These are phyloP conservation scores for Hylaeus volcanicus DNA, from an alignment of 1,140 invertebrate genomes.

Conservation along the genomic window DNA sequence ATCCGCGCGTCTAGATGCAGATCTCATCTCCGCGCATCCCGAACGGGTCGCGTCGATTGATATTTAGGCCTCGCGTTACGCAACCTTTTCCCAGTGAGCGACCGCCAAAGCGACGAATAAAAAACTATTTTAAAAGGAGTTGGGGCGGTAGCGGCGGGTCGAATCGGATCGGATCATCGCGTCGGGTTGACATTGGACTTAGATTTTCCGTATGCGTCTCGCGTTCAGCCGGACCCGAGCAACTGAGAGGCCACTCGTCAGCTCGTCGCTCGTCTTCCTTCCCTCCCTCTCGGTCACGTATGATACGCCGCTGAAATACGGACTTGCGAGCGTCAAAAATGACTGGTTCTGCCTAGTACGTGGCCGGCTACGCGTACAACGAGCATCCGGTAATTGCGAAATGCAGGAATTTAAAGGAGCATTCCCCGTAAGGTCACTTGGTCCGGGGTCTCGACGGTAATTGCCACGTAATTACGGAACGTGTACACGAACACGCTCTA, in stretches of 20 bases:
- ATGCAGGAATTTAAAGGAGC: conserved; percentile 70
- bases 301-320: conserved; percentile 17
- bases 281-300: conserved; percentile 6
- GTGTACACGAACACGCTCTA: not conserved
- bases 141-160: conserved; percentile 4
- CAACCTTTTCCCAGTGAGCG: conserved; percentile 47
- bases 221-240: conserved; percentile 45
- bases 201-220: conserved; percentile 67
- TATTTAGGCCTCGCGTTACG: conserved; percentile 64
- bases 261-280: not conserved
- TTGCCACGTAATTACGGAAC: conserved; percentile 45
- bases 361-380: conserved; percentile 55
- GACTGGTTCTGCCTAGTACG: conserved; percentile 50
- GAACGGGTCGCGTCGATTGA: conserved; percentile 40
- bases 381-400: conserved; percentile 72
- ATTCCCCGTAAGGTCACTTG: conserved; percentile 59
- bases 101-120: conserved; percentile 49
- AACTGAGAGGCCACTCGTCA: not conserved
- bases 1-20: conserved; percentile 41
- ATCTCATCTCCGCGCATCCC: conserved; percentile 14
- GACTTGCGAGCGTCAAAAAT: conserved; percentile 28
- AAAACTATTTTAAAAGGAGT: conserved; percentile 44
- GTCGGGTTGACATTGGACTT: conserved; percentile 65
- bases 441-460: conserved; percentile 50
- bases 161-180: conserved; percentile 27